Conservation (phyloP, 1,140 invertebrate genomes). For the Aphelinus atriplicis region DNA sequence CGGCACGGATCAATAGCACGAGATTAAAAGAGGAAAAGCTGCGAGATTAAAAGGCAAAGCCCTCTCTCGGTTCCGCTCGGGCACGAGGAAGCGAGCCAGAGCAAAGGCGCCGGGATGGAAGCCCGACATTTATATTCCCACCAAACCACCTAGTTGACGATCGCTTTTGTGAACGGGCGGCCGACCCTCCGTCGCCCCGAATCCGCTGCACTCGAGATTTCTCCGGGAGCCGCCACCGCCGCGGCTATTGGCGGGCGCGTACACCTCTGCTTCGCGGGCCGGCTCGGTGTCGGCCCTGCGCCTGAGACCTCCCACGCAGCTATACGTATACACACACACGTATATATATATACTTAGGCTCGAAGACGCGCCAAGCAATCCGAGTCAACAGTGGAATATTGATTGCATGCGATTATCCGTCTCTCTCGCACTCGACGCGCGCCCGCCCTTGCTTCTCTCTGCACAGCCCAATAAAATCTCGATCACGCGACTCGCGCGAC, state of each 20-base stretch:
- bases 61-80: conserved; percentile 22
- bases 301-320: too few relatives aligned
- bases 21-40: conserved; percentile 57
- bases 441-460: too few relatives aligned
- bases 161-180: not conserved
- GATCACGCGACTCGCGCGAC: not conserved
- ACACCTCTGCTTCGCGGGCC: too few relatives aligned
- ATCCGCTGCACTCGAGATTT: conserved; percentile 6
- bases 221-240: not conserved
- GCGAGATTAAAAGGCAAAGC: conserved; percentile 57
- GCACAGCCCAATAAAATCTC: conserved; percentile 13
- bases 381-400: conserved; percentile 13
- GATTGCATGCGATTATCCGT: conserved; percentile 7
- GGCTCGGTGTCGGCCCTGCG: too few relatives aligned
- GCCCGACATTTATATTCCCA: conserved; percentile 52
- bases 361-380: too few relatives aligned
- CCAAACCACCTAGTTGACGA: conserved; percentile 24
- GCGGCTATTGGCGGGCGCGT: too few relatives aligned
- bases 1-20: conserved; percentile 48
- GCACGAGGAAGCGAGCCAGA: conserved; percentile 34
- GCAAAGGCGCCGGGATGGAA: too few relatives aligned
- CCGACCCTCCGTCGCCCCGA: not conserved
- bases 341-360: too few relatives aligned
- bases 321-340: too few relatives aligned
- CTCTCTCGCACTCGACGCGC: not conserved